These are phyloP conservation scores for Ginglymostoma cirratum DNA, from an alignment of 2,113 vertebrate genomes.

Conservation along the genomic window DNA sequence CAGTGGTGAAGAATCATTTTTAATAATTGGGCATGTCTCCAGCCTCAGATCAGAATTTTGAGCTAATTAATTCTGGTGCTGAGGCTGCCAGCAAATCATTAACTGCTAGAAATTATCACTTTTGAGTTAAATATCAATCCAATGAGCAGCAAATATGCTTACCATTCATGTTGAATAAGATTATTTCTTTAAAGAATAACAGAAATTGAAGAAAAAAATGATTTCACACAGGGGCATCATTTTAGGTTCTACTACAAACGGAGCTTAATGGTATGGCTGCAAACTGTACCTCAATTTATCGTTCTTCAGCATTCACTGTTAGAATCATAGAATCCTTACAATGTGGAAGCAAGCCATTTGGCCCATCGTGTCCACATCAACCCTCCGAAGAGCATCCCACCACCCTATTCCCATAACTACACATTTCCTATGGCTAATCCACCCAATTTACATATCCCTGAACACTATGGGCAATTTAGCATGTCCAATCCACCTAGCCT, in stretches of 20 bases:
- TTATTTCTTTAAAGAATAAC: not conserved
- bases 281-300: not conserved
- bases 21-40: not conserved
- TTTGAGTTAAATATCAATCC: slow-evolving; percentile 10
- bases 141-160: not conserved
- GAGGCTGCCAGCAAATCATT: not conserved
- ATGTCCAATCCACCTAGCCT: too few species aligned
- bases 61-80: not conserved
- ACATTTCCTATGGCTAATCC: too few species aligned
- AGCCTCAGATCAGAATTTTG: not conserved
- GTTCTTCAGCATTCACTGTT: not conserved
- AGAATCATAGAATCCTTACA: too few species aligned
- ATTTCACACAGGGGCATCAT: not conserved
- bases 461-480: too few species aligned
- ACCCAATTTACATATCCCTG: too few species aligned
- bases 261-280: not conserved
- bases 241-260: not conserved
- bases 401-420: too few species aligned
- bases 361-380: too few species aligned
- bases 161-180: not conserved
- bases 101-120: not conserved
- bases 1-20: not conserved
- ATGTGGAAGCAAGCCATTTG: too few species aligned
- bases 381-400: too few species aligned
- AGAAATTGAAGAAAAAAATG: not conserved